Evolutionary conservation across 2,888 invertebrate genomes (phyloP).

Genomic region (Galeopsomyia nigrocyanea): DNA sequence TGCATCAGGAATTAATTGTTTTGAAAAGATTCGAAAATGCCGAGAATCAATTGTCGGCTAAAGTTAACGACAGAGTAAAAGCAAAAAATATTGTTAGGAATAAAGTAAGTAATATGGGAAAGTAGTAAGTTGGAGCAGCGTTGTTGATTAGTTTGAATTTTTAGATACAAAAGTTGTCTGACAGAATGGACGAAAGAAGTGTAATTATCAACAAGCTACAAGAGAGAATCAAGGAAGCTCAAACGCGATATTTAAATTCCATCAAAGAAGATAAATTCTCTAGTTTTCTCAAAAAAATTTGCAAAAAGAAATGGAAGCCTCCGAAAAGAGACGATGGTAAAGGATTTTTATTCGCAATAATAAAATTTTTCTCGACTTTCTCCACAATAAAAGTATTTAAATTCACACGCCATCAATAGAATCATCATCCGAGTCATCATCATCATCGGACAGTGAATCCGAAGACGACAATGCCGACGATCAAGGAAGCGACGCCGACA

Average conservation of each 20-base stretch:
- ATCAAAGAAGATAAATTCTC: conserved; percentile 82
- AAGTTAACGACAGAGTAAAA: conserved; percentile 72
- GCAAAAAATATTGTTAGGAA: conserved; percentile 64
- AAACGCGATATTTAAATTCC: conserved; percentile 73
- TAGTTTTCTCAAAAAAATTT: conserved; percentile 84
- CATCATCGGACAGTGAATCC: conserved; percentile 63
- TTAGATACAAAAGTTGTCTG: conserved; percentile 52
- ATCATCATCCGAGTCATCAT: conserved; percentile 73
- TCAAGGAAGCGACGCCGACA: conserved; percentile 71
- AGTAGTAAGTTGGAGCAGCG: no score
- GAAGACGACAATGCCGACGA: conserved; percentile 70
- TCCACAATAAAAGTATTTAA: no score
- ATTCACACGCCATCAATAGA: no score
- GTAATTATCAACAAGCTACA: conserved; percentile 68
- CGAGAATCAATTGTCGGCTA: conserved; percentile 76
- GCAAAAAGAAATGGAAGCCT: conserved; percentile 85
- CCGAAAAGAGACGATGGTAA: conserved; percentile 74
- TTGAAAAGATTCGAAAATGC: conserved; percentile 80
- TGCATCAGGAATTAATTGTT: conserved; percentile 82
- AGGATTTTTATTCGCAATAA: not conserved
- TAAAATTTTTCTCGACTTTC: not conserved
- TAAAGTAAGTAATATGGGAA: conserved; percentile 51
- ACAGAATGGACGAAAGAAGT: conserved; percentile 70
- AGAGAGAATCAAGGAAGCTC: conserved; percentile 70
- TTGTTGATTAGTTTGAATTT: not conserved